These are phyloP conservation scores for Coenonympha arcania DNA, from an alignment of 2,888 invertebrate genomes.

Conservation along the genomic window DNA sequence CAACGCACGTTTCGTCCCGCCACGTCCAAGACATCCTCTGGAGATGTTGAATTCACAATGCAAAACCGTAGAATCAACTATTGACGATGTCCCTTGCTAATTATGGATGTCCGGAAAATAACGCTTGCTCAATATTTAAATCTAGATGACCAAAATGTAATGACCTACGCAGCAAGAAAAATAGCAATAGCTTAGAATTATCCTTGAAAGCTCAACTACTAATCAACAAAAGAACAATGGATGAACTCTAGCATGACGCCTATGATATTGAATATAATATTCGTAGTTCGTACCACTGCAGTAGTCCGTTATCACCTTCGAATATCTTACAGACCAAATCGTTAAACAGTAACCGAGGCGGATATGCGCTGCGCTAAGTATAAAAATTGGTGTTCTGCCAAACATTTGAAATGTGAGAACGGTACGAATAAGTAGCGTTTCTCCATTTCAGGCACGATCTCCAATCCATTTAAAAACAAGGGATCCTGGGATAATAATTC, in stretches of 20 bases:
- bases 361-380: background rate
- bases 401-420: background rate
- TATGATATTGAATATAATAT: background rate
- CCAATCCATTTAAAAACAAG: slow-evolving; percentile 13
- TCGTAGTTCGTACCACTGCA: background rate
- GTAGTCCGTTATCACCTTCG: background rate
- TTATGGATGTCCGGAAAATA: too few relatives aligned
- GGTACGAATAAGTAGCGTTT: slow-evolving; percentile 8
- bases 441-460: slow-evolving; percentile 12
- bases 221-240: too few relatives aligned
- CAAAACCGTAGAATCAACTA: too few relatives aligned
- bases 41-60: too few relatives aligned
- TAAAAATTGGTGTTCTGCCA: slow-evolving; percentile 5
- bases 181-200: too few relatives aligned
- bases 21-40: too few relatives aligned
- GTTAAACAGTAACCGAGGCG: background rate
- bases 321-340: background rate
- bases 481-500: slow-evolving; percentile 5
- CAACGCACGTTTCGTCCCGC: too few relatives aligned
- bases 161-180: too few relatives aligned
- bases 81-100: too few relatives aligned
- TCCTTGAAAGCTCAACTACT: too few relatives aligned
- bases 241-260: background rate
- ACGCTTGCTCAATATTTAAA: too few relatives aligned
- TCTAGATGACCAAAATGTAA: too few relatives aligned